Evolutionary conservation across 35 echinoderm and acorn worm genomes (phyloP).

Genomic region (Ophioderma brevispina): DNA sequence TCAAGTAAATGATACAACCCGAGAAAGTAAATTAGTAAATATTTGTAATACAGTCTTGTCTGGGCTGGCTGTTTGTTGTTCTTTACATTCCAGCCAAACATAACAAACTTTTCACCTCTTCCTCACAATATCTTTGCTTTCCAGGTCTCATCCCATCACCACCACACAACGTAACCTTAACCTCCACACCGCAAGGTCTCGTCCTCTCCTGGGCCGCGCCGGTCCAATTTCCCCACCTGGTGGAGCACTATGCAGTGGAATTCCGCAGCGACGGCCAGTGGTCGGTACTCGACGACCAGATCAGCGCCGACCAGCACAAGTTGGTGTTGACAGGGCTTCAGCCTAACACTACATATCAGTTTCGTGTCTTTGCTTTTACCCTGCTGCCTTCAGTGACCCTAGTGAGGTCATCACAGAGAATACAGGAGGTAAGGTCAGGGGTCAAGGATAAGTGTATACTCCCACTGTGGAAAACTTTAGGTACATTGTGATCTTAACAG

Average conservation of each 20-base stretch:
- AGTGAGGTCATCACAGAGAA: constrained; percentile 65
- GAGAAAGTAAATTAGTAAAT: too few species aligned
- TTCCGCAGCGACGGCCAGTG: constrained; percentile 83
- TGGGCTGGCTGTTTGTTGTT: too few species aligned
- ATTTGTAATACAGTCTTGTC: too few species aligned
- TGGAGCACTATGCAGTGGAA: constrained; percentile 77
- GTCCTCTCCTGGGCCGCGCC: constrained; percentile 82
- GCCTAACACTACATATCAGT: constrained; percentile 76
- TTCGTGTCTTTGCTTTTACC: constrained; percentile 88
- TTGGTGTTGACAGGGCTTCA: constrained; percentile 40
- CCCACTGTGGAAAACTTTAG: too few species aligned
- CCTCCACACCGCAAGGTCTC: constrained; percentile 38
- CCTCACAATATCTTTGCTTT: not conserved
- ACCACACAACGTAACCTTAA: constrained; percentile 70
- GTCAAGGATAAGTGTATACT: too few species aligned
- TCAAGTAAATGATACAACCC: too few species aligned
- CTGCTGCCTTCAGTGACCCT: constrained; percentile 70
- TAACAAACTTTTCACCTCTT: too few species aligned
- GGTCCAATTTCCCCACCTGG: constrained; percentile 20
- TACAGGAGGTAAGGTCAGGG: constrained; percentile 89
- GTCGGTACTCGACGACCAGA: constrained; percentile 66
- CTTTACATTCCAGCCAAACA: too few species aligned
- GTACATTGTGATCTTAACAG: too few species aligned
- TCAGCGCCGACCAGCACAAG: constrained; percentile 28
- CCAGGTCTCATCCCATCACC: constrained; percentile 67